Conservation (phyloP, 2,797 vertebrate genomes). For the Tragelaphus oryx region DNA sequence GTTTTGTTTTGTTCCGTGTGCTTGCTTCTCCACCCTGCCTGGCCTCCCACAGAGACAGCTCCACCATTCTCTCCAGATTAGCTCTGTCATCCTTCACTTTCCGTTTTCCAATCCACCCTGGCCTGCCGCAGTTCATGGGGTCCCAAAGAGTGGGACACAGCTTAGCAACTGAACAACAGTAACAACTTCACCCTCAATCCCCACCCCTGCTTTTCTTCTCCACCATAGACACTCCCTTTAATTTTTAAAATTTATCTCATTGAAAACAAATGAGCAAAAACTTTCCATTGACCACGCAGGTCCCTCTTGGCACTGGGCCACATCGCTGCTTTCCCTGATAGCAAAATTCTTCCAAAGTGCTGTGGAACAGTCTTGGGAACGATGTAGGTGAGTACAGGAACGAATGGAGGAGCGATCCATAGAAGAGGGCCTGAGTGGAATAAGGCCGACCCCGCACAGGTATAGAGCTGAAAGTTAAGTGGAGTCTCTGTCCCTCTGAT, state of each 20-base stretch:
- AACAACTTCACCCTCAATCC: not conserved
- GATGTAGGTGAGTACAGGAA: not conserved
- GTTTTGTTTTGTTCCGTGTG: not conserved
- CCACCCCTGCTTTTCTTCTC: not conserved
- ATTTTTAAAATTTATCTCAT: not conserved
- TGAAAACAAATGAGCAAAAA: not conserved
- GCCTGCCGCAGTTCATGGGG: not conserved
- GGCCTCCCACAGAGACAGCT: not conserved
- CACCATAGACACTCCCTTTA: not conserved
- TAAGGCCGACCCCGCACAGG: not conserved
- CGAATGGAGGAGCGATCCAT: not conserved
- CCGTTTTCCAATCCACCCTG: not conserved
- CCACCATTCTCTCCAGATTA: not conserved
- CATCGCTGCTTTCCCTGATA: not conserved
- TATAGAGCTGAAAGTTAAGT: not conserved
- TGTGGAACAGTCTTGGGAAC: not conserved
- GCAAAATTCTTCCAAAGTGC: not conserved
- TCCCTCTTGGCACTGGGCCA: not conserved
- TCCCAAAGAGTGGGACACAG: not conserved
- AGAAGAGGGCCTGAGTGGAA: not conserved
- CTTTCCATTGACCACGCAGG: not conserved
- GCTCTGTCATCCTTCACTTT: not conserved
- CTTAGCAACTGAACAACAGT: not conserved
- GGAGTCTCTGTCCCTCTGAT: conserved; percentile 27
- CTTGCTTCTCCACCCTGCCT: not conserved